phyloP scores from a whole-genome alignment of 2,113 vertebrate genomes.

The Pelodiscus sinensis region DNA sequence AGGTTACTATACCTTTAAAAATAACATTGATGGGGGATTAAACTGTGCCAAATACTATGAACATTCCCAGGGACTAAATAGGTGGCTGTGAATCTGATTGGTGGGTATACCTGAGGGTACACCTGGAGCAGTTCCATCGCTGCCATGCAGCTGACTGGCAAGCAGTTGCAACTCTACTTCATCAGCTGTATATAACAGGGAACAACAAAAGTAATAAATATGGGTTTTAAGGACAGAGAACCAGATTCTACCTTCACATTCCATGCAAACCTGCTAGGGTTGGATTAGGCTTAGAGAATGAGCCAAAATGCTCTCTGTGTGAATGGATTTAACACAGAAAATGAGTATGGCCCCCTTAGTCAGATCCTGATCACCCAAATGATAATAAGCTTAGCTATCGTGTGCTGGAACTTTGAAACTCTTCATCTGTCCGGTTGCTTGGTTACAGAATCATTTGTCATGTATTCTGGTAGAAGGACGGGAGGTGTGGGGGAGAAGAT shows the following conservation, averaged over 20 bases:
- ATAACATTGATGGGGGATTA: constrained; percentile 3
- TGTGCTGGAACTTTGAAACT: constrained; percentile 80
- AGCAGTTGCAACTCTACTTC: constrained; percentile 39
- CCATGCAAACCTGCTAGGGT: neutral
- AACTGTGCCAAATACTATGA: neutral
- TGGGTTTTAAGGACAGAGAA: constrained; percentile 18
- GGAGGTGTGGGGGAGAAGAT: constrained; percentile 64
- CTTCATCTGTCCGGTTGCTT: constrained; percentile 79
- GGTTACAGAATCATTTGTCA: constrained; percentile 83
- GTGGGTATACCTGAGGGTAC: neutral
- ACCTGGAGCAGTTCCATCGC: neutral
- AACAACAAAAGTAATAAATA: constrained; percentile 20
- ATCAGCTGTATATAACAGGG: neutral
- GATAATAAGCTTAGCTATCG: constrained; percentile 46
- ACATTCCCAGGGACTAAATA: neutral
- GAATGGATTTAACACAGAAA: constrained; percentile 52
- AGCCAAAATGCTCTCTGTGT: neutral
- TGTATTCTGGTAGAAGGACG: constrained; percentile 71
- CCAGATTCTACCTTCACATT: neutral
- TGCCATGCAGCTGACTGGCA: constrained; percentile 19
- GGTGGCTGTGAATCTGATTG: neutral
- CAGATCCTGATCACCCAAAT: constrained; percentile 27
- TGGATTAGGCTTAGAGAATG: constrained; percentile 20
- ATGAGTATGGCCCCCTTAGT: constrained; percentile 4
- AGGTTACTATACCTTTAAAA: constrained; percentile 28